phyloP scores from a whole-genome alignment of 2,113 vertebrate species.

The Anolis carolinensis region DNA sequence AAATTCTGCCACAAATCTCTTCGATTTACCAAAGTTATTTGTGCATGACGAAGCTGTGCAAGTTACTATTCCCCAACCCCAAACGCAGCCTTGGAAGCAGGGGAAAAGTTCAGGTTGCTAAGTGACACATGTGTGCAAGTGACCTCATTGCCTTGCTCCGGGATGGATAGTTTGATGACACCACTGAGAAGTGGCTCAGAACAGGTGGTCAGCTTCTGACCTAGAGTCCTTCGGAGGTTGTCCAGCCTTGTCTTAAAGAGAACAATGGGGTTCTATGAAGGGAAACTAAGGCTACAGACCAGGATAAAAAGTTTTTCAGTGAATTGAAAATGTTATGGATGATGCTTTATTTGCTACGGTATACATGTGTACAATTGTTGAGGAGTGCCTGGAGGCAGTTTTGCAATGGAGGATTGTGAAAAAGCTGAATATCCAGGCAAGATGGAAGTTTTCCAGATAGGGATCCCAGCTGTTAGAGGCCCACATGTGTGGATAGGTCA shows the following conservation, averaged over 20 bases:
- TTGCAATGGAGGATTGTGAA: neutral
- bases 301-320: neutral
- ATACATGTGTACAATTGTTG: neutral
- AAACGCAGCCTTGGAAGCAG: neutral
- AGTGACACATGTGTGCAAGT: neutral
- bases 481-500: neutral
- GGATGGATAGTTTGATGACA: neutral
- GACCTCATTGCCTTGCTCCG: neutral
- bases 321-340: neutral
- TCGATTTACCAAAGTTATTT: slow-evolving; percentile 18
- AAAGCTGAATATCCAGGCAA: neutral
- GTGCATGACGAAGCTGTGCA: neutral
- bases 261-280: neutral
- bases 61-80: neutral
- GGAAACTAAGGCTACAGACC: neutral
- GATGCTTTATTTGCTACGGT: neutral
- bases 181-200: accelerated
- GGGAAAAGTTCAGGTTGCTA: slow-evolving; percentile 4
- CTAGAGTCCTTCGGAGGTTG: neutral
- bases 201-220: neutral
- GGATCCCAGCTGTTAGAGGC: neutral
- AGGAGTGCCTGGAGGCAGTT: neutral
- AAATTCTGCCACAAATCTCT: slow-evolving; percentile 32
- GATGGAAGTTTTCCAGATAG: neutral
- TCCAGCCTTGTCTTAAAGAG: neutral